phyloP scores from a whole-genome alignment of 2,113 vertebrate species.

The Eonycteris spelaea region DNA sequence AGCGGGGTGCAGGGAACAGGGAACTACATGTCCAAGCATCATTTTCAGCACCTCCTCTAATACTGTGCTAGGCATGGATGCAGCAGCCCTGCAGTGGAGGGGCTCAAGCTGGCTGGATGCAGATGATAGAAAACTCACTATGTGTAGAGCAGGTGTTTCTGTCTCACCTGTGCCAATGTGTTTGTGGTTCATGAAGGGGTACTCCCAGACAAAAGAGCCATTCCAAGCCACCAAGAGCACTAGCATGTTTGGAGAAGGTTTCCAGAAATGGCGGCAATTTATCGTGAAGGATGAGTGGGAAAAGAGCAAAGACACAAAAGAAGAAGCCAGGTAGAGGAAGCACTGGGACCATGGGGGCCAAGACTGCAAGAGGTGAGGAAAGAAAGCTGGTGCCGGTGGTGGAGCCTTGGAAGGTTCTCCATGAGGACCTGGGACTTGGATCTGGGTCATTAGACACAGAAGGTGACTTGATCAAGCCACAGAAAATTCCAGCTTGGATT shows the following conservation, averaged over 20 bases:
- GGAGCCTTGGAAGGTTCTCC: not conserved
- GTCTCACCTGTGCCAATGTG: not conserved
- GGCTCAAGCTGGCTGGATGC: not conserved
- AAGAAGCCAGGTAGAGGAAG: not conserved
- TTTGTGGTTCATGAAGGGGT: not conserved
- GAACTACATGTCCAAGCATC: not conserved
- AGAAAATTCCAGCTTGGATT: not conserved
- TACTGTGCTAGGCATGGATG: rapidly evolving
- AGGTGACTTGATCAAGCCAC: not conserved
- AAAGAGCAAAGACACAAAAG: not conserved
- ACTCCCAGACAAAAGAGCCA: not conserved
- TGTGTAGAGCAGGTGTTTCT: not conserved
- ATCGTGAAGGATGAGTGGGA: not conserved
- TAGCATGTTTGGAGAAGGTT: not conserved
- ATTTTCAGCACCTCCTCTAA: rapidly evolving
- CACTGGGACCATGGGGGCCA: rapidly evolving
- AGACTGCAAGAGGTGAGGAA: not conserved
- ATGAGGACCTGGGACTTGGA: not conserved
- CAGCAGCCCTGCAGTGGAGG: not conserved
- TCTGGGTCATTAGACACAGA: not conserved
- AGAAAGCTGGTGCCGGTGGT: too few species aligned
- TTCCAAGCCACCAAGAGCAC: not conserved
- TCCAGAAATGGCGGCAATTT: not conserved
- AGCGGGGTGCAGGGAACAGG: not conserved
- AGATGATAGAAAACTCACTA: not conserved